Base-by-base conservation (phyloP, 2,888 invertebrate genomes). In the Heliconius ethilla region DNA sequence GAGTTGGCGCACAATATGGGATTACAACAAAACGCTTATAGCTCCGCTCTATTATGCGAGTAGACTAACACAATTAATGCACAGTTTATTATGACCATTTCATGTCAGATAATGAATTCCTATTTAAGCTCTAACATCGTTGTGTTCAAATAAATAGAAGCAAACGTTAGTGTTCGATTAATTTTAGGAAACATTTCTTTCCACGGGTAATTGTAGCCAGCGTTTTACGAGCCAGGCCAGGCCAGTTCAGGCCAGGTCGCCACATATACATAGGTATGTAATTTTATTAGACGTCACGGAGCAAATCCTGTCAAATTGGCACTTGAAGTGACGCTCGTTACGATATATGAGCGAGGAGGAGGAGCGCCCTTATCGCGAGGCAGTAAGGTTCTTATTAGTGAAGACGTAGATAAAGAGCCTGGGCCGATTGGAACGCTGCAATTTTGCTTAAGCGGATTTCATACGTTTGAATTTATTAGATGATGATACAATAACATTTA, bases 1-100 rank as follows among this genome's bases (percentile, higher is more conserved):
- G 84, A 83, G 83, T 84, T 85, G 86, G 81, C 82, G 81, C 79
- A 86, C 86, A 85, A 84, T 81, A 81, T 77, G 79, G 84, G 85
- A 82, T 84, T 83, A 79, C 80, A 75, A 76, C 79, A 74, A 75
- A 79, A 76, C 69, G 79, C 75, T 82, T 77, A 78, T 75, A 78
- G 37, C 65, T 7, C 9, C 40, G 40, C 9, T 45, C 13, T 40
- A 25, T 40, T 45, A 37, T 69, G 63, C 55, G 45, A 22, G n/a
- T 6, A 22, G 5, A 37, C 13, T 75, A 72, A 72, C 63, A 78
- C 72, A 76, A 73, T 76, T 76, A 78, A n/a, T 45, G 6, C 25
- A 55, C n/a, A 6, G 15, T 72, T 67, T 70, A 72, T 73, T 72
- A 66, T 72, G 70, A 76, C 37, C 51, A 76, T 45, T 70, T 74